Base-by-base conservation (phyloP, 1,140 invertebrate species). In the Macrosteles quadrilineatus region DNA sequence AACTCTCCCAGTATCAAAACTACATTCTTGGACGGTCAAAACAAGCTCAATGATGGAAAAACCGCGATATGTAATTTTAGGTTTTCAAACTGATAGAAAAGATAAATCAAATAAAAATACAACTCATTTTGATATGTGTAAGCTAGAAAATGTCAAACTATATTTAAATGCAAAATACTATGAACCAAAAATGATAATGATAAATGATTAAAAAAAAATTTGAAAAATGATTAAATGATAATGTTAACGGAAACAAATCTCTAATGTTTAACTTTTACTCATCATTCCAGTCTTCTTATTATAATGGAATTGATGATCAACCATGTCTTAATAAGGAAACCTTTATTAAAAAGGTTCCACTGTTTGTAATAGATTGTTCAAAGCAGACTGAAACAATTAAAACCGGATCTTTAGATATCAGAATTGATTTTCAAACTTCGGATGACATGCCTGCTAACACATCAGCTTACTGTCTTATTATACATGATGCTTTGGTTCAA, bases 361-460 rank as follows among this genome's bases (percentile, higher is more conserved):
- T 68, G 4, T 27, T 68, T 29, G 45, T 57, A 4, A 59, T 68
- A 19, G 67, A 68, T 23, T 57, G 47, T 30, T 53, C 43, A 31
- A 57, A 53, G 36, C 67, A 68, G 23, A 32, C 11, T 4, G 67
- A 68, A 11, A 68, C 29, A 23, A 59, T 55, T 29, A 68, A 68
- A 68, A 30, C 53, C 2, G 31, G 21, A 12, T 55, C 25, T 50
- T 47, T 50, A 29, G 50, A 68, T 57, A 68, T 68, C n/a, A 2
- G 67, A 6, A 55, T 68, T 68, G 67, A 57, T 21, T 29, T 68
- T 57, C 6, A 55, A 32, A 55, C 45, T 31, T n/a, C 47, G 17
- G 23, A 55, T 1, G 36, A 29, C 23, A 80, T 73, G 55, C 78
- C 12, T 80, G 79, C 71, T 73, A 78, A 72, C 77, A 81, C 75